Evolutionary conservation across 2,797 vertebrate species (phyloP).

Genomic region (Coregonus suidteri): DNA sequence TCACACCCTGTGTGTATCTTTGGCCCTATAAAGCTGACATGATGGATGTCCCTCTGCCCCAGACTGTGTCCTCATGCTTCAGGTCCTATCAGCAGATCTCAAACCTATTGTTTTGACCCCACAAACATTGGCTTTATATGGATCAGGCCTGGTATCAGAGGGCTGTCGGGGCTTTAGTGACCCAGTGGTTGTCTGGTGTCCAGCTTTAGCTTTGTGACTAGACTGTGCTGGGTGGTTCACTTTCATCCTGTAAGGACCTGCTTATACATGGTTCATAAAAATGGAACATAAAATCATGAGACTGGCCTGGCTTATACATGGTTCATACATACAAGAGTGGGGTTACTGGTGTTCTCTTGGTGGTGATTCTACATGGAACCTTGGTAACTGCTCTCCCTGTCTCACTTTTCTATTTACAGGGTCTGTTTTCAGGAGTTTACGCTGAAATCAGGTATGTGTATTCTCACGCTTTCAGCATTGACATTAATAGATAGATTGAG

Average conservation of each 20-base stretch:
- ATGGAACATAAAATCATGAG: not conserved
- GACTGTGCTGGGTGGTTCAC: not conserved
- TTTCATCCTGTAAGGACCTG: not conserved
- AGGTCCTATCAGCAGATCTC: constrained; percentile 29
- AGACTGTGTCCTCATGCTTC: constrained; percentile 24
- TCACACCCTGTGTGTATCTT: not conserved
- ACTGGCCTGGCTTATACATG: not conserved
- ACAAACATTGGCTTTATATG: constrained; percentile 29
- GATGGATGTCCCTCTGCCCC: constrained; percentile 15
- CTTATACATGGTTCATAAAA: no score
- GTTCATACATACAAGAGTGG: not conserved
- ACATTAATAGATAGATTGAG: not conserved
- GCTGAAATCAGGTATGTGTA: no score
- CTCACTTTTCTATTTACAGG: no score
- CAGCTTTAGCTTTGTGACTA: not conserved
- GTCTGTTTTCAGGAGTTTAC: no score
- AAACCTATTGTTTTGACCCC: constrained; percentile 42
- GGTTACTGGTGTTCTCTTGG: no score
- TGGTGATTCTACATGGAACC: no score
- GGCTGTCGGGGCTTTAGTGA: constrained; percentile 6
- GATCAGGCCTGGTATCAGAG: constrained; percentile 34
- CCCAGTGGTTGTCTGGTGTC: not conserved
- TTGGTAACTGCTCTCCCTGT: no score
- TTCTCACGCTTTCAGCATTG: no score
- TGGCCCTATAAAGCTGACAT: constrained; percentile 4